phyloP scores from a whole-genome alignment of 2,888 invertebrate genomes.

The Watsonalla binaria region DNA sequence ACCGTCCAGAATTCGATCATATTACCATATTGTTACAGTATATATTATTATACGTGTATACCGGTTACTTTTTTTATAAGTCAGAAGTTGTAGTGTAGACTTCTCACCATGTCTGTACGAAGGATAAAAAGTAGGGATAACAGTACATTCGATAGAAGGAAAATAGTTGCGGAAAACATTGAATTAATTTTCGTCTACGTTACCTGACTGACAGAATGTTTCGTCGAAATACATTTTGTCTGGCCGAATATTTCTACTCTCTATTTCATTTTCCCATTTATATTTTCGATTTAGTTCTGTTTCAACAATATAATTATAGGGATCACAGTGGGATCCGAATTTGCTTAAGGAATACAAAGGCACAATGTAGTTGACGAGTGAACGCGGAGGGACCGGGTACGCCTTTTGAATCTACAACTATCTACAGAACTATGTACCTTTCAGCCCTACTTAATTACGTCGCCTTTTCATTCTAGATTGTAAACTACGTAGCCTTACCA shows the following conservation, averaged over 20 bases:
- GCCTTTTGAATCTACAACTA: conserved; percentile 17
- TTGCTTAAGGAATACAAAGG: conserved; percentile 11
- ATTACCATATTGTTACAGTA: no score
- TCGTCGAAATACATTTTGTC: not conserved
- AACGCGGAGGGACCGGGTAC: conserved; percentile 15
- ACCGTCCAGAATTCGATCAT: no score
- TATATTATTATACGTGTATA: no score
- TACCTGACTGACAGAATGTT: not conserved
- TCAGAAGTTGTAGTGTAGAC: no score
- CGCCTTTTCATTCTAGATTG: conserved; percentile 49
- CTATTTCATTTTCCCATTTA: not conserved
- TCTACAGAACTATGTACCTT: conserved; percentile 15
- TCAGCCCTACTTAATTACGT: conserved; percentile 45
- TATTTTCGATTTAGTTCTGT: not conserved
- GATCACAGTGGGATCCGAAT: not conserved
- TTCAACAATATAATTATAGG: not conserved
- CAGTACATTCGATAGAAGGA: not conserved
- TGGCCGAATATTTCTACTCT: not conserved
- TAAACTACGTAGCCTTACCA: conserved; percentile 35
- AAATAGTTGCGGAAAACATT: not conserved
- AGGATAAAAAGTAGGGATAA: no score
- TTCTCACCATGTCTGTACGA: no score
- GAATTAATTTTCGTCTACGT: not conserved
- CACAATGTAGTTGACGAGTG: conserved; percentile 16
- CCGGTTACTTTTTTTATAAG: no score